Evolutionary conservation across 2,888 invertebrate species (phyloP).

Genomic region (Epicampocera succincta): DNA sequence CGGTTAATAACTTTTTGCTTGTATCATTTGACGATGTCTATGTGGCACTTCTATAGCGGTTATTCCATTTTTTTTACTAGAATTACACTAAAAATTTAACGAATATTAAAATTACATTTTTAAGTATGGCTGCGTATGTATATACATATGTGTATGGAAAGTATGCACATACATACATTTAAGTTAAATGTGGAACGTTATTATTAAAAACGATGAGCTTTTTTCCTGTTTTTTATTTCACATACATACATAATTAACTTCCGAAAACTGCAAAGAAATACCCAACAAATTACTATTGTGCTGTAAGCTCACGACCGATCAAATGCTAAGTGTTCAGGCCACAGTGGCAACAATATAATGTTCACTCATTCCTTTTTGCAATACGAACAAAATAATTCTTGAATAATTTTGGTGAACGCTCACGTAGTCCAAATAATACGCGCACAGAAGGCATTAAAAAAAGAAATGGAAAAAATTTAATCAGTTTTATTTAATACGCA

Average conservation of each 20-base stretch:
- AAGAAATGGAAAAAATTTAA: conserved; percentile 35
- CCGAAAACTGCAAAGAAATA: conserved; percentile 61
- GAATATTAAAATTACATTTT: no score
- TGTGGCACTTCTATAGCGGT: no score
- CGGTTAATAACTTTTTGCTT: no score
- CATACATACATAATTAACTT: conserved; percentile 72
- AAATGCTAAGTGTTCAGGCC: conserved; percentile 52
- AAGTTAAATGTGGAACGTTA: no score
- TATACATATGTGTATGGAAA: no score
- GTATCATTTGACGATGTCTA: no score
- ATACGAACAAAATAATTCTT: conserved; percentile 18
- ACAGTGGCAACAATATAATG: conserved; percentile 57
- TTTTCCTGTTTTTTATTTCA: conserved; percentile 30
- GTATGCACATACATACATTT: no score
- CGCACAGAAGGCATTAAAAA: conserved; percentile 45
- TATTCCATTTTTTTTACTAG: no score
- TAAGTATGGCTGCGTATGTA: no score
- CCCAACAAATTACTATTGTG: conserved; percentile 31
- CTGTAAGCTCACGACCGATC: conserved; percentile 8
- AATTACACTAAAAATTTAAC: no score
- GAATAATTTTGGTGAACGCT: conserved; percentile 56
- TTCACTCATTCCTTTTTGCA: not conserved
- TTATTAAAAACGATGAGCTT: no score
- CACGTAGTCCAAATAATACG: conserved; percentile 55
- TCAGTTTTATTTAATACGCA: conserved; percentile 32